Percentiles rank a stretch among this genome's conserved stretches.
Conservation (phyloP, 2,888 invertebrate genomes). For the Eilema depressum region DNA sequence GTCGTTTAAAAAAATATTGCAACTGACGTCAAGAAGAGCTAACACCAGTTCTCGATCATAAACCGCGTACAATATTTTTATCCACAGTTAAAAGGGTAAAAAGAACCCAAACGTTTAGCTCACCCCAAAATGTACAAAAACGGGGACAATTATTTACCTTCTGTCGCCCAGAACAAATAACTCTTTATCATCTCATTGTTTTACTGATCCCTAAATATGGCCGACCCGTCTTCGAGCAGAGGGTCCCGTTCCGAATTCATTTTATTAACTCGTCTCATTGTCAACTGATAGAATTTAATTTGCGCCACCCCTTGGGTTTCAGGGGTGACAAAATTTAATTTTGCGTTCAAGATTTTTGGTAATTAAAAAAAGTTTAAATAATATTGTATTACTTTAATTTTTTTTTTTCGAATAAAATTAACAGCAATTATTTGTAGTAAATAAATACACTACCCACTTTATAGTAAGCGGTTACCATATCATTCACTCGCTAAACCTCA, state of each 20-base stretch:
- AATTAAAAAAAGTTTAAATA: neutral
- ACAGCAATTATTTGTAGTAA: too few species aligned
- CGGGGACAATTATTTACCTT: conserved; percentile 78
- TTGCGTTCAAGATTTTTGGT: neutral
- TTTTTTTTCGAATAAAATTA: too few species aligned
- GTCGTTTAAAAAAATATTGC: neutral
- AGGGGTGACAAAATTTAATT: conserved; percentile 63
- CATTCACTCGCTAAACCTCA: neutral
- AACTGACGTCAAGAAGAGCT: conserved; percentile 15
- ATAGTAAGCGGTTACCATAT: neutral
- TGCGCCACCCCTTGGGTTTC: conserved; percentile 68
- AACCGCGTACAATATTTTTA: conserved; percentile 51
- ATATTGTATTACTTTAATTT: neutral
- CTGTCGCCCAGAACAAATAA: conserved; percentile 77
- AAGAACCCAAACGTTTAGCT: conserved; percentile 48
- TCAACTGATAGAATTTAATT: conserved; percentile 85
- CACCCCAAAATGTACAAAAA: conserved; percentile 62
- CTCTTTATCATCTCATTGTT: conserved; percentile 80
- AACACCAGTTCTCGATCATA: conserved; percentile 39
- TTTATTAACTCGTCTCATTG: conserved; percentile 86
- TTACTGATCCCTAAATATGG: conserved; percentile 72
- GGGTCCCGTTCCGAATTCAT: conserved; percentile 79
- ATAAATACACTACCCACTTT: too few species aligned
- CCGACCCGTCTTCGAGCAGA: conserved; percentile 60
- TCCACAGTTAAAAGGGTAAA: conserved; percentile 47